Base-by-base conservation (phyloP, 2,113 vertebrate species). In the Gorsachius goisagi region DNA sequence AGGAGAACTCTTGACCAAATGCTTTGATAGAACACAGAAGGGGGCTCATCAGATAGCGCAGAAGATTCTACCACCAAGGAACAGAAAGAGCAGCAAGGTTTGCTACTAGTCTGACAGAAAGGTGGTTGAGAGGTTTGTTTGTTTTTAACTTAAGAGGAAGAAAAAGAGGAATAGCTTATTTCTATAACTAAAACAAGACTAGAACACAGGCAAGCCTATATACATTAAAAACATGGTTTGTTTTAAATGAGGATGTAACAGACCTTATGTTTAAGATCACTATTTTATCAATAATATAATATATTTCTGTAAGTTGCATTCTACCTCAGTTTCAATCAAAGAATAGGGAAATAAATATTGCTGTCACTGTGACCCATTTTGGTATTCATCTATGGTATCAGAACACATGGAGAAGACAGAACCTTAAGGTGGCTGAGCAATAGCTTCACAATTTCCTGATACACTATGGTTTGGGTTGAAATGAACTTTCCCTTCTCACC, bases 401-500 rank as follows among this genome's bases (percentile, higher is more conserved):
- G 56, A 89, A 76, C 32, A 67, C 15, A 60, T 1, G 5, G 28
- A 95, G 27, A 84, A 55, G 41, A 75, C 0, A 16, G 91, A 92
- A 89, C 47, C 20, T 66, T 20, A 28, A 56, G 12, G n/a, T 62
- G 50, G 37, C 23, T 66, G 41, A 85, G 44, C 49, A 85, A 39
- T 2, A 85, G 49, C 55, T 72, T 58, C 52, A 59, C 33, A 4
- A n/a, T 71, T 88, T 84, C 68, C 85, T 67, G 45, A 72, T 12
- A 62, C 2, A 18, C 8, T 24, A 60, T 0, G 0, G 15, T 63
- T 63, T 39, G 10, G 30, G 62, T 69, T 76, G 73, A 90, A 92
- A 89, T 1, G 26, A 92, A 75, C 30, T n/a, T 59, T 62, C 52
- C 59, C 67, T 94, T 95, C 97, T 89, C 98, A 99, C 99, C 99